Percentiles rank a stretch among this genome's conserved stretches.
Conservation (phyloP, 2,113 vertebrate species). For the Dromaius novaehollandiae region DNA sequence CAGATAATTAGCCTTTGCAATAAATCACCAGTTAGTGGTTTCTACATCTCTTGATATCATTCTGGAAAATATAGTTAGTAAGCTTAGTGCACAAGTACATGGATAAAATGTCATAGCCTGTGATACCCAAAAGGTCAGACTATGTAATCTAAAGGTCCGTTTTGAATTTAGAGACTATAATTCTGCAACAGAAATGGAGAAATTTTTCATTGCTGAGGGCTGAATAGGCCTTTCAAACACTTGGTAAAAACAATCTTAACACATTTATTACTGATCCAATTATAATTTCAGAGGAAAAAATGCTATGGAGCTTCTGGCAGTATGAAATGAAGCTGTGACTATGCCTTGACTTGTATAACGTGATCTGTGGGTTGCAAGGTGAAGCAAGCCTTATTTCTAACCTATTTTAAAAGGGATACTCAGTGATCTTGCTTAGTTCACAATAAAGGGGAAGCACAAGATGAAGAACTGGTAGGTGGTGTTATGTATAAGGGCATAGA, state of each 20-base stretch:
- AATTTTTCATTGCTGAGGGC: background rate
- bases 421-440: background rate
- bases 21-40: background rate
- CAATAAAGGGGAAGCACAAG: background rate
- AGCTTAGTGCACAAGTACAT: background rate
- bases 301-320: background rate
- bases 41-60: background rate
- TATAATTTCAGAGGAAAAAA: background rate
- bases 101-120: background rate
- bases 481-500: background rate
- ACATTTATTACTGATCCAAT: background rate
- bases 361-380: background rate
- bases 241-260: background rate
- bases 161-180: background rate
- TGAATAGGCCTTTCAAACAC: background rate
- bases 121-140: background rate
- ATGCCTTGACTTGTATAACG: background rate
- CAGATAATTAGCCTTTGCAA: background rate
- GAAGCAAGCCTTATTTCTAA: background rate
- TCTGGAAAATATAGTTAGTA: background rate
- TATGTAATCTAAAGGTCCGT: background rate
- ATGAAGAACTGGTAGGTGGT: background rate
- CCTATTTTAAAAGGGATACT: background rate
- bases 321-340: background rate
- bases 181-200: background rate